These are phyloP conservation scores for Lepeophtheirus salmonis DNA, from an alignment of 1,140 invertebrate species.

Conservation along the genomic window DNA sequence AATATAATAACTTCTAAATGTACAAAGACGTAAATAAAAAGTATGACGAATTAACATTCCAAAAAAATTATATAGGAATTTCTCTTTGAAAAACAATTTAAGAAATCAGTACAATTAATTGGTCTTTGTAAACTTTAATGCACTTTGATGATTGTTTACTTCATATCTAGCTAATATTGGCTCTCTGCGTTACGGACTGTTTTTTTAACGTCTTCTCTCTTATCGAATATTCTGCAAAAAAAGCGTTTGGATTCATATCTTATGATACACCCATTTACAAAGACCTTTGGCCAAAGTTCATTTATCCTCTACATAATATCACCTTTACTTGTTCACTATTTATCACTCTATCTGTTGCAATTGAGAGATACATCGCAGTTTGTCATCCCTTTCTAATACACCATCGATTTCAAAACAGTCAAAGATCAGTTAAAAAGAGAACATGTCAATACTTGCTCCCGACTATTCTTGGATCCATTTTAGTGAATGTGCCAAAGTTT, in stretches of 20 bases:
- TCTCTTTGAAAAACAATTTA: no score
- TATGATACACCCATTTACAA: conserved; percentile 1
- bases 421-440: background rate
- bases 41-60: no score
- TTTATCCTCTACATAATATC: conserved; percentile 7
- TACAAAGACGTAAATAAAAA: no score
- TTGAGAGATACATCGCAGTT: conserved; percentile 4
- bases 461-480: background rate
- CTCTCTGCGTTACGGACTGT: background rate
- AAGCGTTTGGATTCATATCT: background rate
- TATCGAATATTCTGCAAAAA: background rate
- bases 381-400: conserved; percentile 9
- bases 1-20: no score
- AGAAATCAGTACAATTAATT: no score
- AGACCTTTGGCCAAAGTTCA: background rate
- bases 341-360: background rate
- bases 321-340: background rate
- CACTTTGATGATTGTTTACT: background rate
- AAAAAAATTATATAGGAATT: no score
- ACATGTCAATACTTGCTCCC: conserved; percentile 2
- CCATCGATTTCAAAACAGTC: background rate
- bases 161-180: background rate
- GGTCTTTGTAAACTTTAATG: no score
- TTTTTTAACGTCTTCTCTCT: conserved; percentile 1
- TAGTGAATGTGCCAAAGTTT: conserved; percentile 3